Base-by-base conservation (phyloP, 2,113 vertebrate species). In the Triplophysa siluroides region DNA sequence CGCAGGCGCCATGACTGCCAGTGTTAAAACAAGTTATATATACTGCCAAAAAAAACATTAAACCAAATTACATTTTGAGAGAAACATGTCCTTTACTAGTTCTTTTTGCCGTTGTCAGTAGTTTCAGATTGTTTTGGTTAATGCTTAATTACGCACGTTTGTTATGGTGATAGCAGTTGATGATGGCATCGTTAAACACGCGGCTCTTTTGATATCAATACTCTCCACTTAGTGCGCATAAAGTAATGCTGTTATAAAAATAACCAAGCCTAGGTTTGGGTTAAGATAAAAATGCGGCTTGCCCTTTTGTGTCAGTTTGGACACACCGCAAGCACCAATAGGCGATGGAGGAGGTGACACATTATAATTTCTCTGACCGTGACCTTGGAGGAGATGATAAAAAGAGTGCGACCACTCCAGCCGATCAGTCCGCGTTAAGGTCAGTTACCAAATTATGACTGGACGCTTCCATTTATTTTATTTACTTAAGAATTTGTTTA, bases 291-390 rank as follows among this genome's bases (percentile, higher is more conserved):
- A 96, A 96, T 88, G 95, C 92, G 91, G 92, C 96, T 98, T 97
- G 95, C 96, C 62, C 96, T 98, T 99, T 98, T 98, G 96, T 98
- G 97, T 98, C 95, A 92, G 92, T 94, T 93, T 89, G 90, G 94
- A 94, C 93, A 88, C 91, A 90, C 91, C 89, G 92, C 86, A 91
- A 88, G 93, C 92, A 94, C 94, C 94, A 96, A 96, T 96, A 86
- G 91, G 92, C 91, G 85, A 41, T 87, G 91, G 92, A 93, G 93
- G 92, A 92, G 93, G 93, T 92, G 95, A 95, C 96, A 95, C 94
- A 95, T 96, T 95, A 94, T 94, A 93, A 98, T 97, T 95, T 95
- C 93, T 94, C 94, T 94, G 94, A 92, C 89, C 88, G 90, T 98
- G 97, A 99, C 96, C 97, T 99, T 99, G 96, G 96, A 88, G 65